A percentile compares a stretch with the other conserved stretches of the same genome.
phyloP scores from a whole-genome alignment of 2,797 vertebrate genomes.

The Geotrypetes seraphini region DNA sequence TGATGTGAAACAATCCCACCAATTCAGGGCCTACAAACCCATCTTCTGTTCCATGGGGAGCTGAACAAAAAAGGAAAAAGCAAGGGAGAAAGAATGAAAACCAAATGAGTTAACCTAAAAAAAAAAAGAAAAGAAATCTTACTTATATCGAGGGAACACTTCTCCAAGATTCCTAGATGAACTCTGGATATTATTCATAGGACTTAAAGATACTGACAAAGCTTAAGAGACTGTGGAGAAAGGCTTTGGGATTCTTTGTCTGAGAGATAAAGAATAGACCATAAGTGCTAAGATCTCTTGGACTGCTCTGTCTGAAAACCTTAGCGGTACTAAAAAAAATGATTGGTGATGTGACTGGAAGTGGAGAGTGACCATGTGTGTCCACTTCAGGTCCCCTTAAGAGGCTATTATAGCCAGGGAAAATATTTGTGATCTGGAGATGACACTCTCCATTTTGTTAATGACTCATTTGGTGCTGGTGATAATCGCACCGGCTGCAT shows the following conservation, averaged over 20 bases:
- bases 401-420: slow-evolving; percentile 65
- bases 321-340: slow-evolving; percentile 14
- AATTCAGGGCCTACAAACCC: slow-evolving; percentile 84
- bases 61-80: slow-evolving; percentile 32
- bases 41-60: slow-evolving; percentile 59
- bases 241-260: slow-evolving; percentile 24
- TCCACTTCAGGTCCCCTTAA: slow-evolving; percentile 66
- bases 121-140: no score
- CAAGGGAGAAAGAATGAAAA: slow-evolving; percentile 19
- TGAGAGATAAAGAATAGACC: slow-evolving; percentile 16
- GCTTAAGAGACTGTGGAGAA: slow-evolving; percentile 2
- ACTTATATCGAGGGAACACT: slow-evolving; percentile 1
- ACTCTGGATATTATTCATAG: not conserved
- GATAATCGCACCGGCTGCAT: slow-evolving; percentile 37
- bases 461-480: slow-evolving; percentile 44
- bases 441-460: slow-evolving; percentile 62
- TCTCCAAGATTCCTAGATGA: not conserved
- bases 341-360: slow-evolving; percentile 20
- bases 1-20: slow-evolving; percentile 84
- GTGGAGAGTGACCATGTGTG: slow-evolving; percentile 40
- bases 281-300: slow-evolving; percentile 24
- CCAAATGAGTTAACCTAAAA: slow-evolving; percentile 29
- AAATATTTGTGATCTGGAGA: slow-evolving; percentile 66
- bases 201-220: slow-evolving; percentile 10
- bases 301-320: slow-evolving; percentile 14